phyloP scores from a whole-genome alignment of 2,113 vertebrate species.

The Poecilia latipinna region DNA sequence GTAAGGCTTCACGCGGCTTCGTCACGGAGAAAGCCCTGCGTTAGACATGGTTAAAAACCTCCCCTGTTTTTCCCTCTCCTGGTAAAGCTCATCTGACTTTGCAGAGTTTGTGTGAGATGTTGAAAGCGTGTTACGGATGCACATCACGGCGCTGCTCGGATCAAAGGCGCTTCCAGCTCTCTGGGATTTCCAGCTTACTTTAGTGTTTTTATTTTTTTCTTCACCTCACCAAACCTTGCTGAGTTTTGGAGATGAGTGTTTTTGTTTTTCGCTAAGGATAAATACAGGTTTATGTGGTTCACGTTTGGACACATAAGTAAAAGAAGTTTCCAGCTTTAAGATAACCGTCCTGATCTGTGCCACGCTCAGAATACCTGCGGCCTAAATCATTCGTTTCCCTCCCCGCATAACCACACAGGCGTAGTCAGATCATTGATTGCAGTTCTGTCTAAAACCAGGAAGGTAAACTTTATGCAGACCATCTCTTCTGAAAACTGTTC shows the following conservation, averaged over 20 bases:
- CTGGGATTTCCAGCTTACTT: constrained; percentile 53
- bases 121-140: constrained; percentile 46
- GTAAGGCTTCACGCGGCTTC: constrained; percentile 60
- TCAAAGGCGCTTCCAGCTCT: constrained; percentile 43
- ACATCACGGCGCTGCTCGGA: constrained; percentile 33
- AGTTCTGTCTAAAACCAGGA: constrained; percentile 27
- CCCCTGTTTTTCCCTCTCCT: neutral
- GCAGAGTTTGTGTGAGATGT: constrained; percentile 35
- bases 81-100: constrained; percentile 19
- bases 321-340: constrained; percentile 4
- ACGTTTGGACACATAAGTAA: constrained; percentile 20
- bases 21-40: constrained; percentile 39
- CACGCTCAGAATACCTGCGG: constrained; percentile 20
- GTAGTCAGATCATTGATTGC: constrained; percentile 10
- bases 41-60: constrained; percentile 34
- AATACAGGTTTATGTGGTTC: neutral
- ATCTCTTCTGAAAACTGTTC: constrained; percentile 34
- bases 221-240: constrained; percentile 5
- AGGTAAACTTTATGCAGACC: constrained; percentile 18
- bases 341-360: constrained; percentile 8
- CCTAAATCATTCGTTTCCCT: constrained; percentile 13
- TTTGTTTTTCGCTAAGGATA: constrained; percentile 10
- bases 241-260: neutral
- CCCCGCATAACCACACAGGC: neutral
- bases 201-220: neutral